These are phyloP conservation scores for human (Homo sapiens) DNA, from an alignment of 2,113 vertebrate genomes.

Conservation along the genomic window DNA sequence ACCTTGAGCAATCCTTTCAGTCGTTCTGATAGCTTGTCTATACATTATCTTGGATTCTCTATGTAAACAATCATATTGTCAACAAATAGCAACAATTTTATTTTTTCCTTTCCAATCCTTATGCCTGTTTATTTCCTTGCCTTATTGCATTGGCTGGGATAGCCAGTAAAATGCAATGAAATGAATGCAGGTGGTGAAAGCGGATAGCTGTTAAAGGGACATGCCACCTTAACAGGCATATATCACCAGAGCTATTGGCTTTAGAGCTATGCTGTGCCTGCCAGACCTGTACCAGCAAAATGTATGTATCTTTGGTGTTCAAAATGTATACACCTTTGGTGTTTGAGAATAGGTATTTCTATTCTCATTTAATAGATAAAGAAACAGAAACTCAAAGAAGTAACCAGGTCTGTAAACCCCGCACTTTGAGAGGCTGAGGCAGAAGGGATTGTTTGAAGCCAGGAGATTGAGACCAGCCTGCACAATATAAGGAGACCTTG, in stretches of 20 bases:
- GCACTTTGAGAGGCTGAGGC: too few species aligned
- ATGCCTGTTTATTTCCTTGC: not conserved
- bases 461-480: too few species aligned
- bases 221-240: not conserved
- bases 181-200: not conserved
- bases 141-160: not conserved
- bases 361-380: not conserved
- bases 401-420: not conserved
- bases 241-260: not conserved
- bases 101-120: not conserved
- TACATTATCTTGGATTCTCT: not conserved
- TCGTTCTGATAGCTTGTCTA: not conserved
- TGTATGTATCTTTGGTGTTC: not conserved
- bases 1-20: not conserved
- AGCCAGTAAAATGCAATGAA: not conserved
- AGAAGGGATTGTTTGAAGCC: too few species aligned
- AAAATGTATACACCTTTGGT: not conserved
- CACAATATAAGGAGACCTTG: too few species aligned
- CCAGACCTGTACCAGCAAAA: not conserved
- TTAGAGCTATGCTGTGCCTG: not conserved
- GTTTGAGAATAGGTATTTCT: not conserved
- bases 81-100: not conserved
- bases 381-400: not conserved
- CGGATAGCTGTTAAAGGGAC: not conserved
- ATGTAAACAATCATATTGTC: not conserved